Percentiles rank a stretch among this genome's conserved stretches.
These are phyloP conservation scores for Proctacanthus coquilletti DNA, from an alignment of 1,140 invertebrate genomes.

Conservation along the genomic window DNA sequence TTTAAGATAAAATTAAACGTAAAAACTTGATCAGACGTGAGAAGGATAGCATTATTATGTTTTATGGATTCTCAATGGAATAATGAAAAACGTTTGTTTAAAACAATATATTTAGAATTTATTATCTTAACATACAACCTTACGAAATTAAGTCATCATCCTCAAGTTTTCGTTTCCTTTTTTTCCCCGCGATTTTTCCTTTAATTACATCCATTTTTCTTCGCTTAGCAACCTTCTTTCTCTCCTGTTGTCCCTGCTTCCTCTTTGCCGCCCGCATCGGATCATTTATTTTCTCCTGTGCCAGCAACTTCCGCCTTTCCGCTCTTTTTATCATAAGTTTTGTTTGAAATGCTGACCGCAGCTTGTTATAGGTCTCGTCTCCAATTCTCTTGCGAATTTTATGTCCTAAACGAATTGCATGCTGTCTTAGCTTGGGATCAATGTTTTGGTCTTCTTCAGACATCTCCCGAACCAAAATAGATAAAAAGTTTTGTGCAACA, in stretches of 20 bases:
- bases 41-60: too few relatives aligned
- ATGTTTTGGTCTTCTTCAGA: conserved; percentile 36
- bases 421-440: conserved; percentile 35
- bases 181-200: conserved; percentile 20
- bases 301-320: conserved; percentile 44
- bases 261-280: conserved; percentile 54
- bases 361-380: conserved; percentile 42
- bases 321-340: conserved; percentile 41
- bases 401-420: conserved; percentile 47
- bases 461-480: conserved; percentile 53
- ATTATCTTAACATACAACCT: too few relatives aligned
- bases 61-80: too few relatives aligned
- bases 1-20: too few relatives aligned
- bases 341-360: conserved; percentile 38
- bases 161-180: conserved; percentile 22
- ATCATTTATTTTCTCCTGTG: conserved; percentile 47
- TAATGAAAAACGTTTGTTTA: too few relatives aligned
- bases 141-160: conserved; percentile 12
- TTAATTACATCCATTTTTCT: conserved; percentile 21
- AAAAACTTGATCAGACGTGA: too few relatives aligned
- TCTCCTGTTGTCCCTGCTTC: conserved; percentile 27
- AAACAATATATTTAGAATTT: too few relatives aligned
- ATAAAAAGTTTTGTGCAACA: conserved; percentile 39
- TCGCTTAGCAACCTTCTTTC: conserved; percentile 24
- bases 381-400: conserved; percentile 50